A percentile compares a stretch with the other conserved stretches of the same genome.
Evolutionary conservation across 2,797 vertebrate species (phyloP).

Genomic region (Gymnothorax javanicus): DNA sequence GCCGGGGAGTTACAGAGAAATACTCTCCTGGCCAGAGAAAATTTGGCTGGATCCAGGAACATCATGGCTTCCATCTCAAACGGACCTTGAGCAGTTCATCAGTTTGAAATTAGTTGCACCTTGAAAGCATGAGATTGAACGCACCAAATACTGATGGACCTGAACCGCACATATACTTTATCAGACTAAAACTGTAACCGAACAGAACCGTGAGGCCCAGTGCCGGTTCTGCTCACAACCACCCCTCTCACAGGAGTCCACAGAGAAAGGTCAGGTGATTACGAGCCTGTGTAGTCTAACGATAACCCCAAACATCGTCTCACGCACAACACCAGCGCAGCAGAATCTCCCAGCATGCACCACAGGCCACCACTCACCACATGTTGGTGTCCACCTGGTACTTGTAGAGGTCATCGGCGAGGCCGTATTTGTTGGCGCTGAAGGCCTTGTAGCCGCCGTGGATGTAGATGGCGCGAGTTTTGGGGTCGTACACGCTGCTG

Average conservation of each 20-base stretch:
- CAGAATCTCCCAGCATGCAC: background rate
- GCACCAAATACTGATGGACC: too few species aligned
- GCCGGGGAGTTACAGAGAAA: too few species aligned
- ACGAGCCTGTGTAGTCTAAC: background rate
- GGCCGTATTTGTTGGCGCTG: slow-evolving; percentile 92
- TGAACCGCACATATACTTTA: too few species aligned
- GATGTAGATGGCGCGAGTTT: slow-evolving; percentile 83
- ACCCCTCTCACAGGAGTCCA: background rate
- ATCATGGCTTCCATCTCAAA: too few species aligned
- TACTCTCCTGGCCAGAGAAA: too few species aligned
- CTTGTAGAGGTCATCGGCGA: slow-evolving; percentile 92
- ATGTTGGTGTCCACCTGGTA: slow-evolving; percentile 82
- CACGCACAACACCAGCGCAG: background rate
- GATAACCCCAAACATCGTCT: background rate
- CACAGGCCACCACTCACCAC: slow-evolving; percentile 74
- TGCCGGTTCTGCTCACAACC: too few species aligned
- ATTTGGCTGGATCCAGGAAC: too few species aligned
- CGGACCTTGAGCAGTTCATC: too few species aligned
- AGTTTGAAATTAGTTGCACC: too few species aligned
- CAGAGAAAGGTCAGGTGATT: background rate
- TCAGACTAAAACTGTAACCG: too few species aligned
- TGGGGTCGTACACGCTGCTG: slow-evolving; percentile 89
- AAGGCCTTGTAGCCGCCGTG: slow-evolving; percentile 98
- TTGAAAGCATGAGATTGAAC: too few species aligned
- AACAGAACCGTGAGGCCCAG: too few species aligned